Evolutionary conservation across 1,140 invertebrate genomes (phyloP).

Genomic region (Drosophila guanche): DNA sequence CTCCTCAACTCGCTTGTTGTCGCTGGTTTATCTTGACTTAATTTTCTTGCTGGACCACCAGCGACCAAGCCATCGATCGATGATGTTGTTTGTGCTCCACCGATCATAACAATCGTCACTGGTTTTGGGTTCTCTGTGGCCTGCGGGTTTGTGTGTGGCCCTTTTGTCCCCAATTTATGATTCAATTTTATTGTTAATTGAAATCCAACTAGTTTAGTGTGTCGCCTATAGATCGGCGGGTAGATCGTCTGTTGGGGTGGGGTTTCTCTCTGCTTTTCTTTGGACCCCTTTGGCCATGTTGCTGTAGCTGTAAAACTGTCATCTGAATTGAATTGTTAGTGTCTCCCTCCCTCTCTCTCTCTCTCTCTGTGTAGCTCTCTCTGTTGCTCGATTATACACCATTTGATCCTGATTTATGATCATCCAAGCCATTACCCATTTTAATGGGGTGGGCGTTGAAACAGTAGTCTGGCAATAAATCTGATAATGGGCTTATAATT

Average conservation of each 20-base stretch:
- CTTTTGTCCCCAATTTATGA: slow-evolving; percentile 68
- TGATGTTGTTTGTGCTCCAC: slow-evolving; percentile 16
- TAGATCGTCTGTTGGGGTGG: slow-evolving; percentile 30
- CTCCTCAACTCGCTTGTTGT: slow-evolving; percentile 5
- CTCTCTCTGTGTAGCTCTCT: not conserved
- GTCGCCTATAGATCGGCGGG: slow-evolving; percentile 15
- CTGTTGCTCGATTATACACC: not conserved
- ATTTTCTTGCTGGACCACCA: slow-evolving; percentile 72
- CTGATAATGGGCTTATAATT: slow-evolving; percentile 60
- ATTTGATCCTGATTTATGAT: slow-evolving; percentile 71
- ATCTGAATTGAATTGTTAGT: slow-evolving; percentile 58
- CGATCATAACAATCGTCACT: slow-evolving; percentile 78
- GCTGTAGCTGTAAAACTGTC: slow-evolving; percentile 68
- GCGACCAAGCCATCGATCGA: slow-evolving; percentile 34
- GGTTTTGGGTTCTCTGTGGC: slow-evolving; percentile 14
- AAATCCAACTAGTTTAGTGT: slow-evolving; percentile 82
- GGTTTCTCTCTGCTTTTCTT: slow-evolving; percentile 36
- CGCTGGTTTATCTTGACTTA: slow-evolving; percentile 62
- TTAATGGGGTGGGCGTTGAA: slow-evolving; percentile 30
- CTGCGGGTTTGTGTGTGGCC: slow-evolving; percentile 73
- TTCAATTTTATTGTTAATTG: slow-evolving; percentile 83
- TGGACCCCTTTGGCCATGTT: slow-evolving; percentile 51
- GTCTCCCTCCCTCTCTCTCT: not conserved
- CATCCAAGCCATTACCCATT: slow-evolving; percentile 27
- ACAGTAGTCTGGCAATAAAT: slow-evolving; percentile 55